Base-by-base conservation (phyloP, 2,888 invertebrate species). In the Magallana nippona region DNA sequence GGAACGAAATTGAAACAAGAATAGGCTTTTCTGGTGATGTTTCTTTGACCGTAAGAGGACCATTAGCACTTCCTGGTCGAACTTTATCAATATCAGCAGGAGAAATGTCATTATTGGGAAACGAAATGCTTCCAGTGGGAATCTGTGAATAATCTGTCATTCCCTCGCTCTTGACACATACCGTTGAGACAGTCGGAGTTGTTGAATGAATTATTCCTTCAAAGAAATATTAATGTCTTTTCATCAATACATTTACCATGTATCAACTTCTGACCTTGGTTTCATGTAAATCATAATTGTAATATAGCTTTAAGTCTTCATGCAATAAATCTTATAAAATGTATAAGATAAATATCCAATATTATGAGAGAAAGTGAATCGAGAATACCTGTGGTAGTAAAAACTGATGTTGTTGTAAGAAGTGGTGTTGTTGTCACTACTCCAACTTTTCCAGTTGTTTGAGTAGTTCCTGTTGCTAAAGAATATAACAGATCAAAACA, bases 131-230 rank as follows among this genome's bases (percentile, higher is more conserved):
- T 3, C 27, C 1, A 15, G 71, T 27, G 2, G 71, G 71, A 8
- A 71, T 71, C 71, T 32, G 71, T 11, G 71, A 22, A 22, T 27
- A 32, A 19, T 78, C 78, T 5, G 55, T 19, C 82, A 82, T 82
- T 55, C 82, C 82, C 58, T 82, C 78, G 11, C 10, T 27, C 55
- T 55, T 57, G 8, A 2, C n/a, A 44, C 82, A 82, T 0, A 32
- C 11, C 27, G 82, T 58, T 15, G 82, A 71, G 19, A 55, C 27
- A n/a, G 81, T 81, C 2, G 60, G n/a, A 57, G 79, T 44, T 27
- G 81, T 27, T 44, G 44, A 44, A 8, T 44, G 44, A 44, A 44
- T 8, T 44, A 44, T 44, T 44, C 44, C 44, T 44, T 44, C 8
- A 44, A 44, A 44, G 44, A 44, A 44, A 44, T 44, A 44, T 44